Base-by-base conservation (phyloP, 2,113 vertebrate genomes). In the Platichthys flesus region DNA sequence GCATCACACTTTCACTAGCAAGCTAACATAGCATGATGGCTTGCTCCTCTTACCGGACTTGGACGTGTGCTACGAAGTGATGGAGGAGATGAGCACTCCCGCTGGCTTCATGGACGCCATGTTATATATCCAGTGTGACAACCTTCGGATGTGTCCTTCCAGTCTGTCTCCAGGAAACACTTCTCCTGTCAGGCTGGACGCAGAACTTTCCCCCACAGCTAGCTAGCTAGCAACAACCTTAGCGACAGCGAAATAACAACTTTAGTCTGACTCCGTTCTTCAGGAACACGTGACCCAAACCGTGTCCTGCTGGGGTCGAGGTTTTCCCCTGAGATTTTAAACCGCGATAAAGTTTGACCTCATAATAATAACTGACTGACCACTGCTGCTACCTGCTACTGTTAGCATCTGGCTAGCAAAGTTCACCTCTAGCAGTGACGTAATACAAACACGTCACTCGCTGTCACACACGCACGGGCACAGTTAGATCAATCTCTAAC, bases 41-140 rank as follows among this genome's bases (percentile, higher is more conserved):
- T 24, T 62, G 31, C 47, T 67, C 21, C 3, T 31, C 78, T 85
- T 77, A 87, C 90, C 56, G 12, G 68, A 42, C 56, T 56, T 9
- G 47, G 42, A 10, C 20, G 54, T 59, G 20, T 37, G 66, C 85
- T n/a, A 79, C 31, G 78, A 65, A 8, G 20, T 7, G 15, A 52
- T 60, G 37, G 14, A 81, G 42, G 35, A 28, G 54, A 70, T 16
- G 31, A 18, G 23, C 75, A 37, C 14, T 18, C 15, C 40, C 16
- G 54, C 4, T 28, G 57, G 47, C 47, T 56, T 21, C 26, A 74
- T 5, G 72, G 42, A 74, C 26, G 9, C 24, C 88, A 88, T 85
- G 9, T 66, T 76, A 23, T 18, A 1, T 9, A 18, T 31, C 26
- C 59, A 31, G 1, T 7, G 26, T 2, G 23, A 35, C 16, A 12